Evolutionary conservation across 2,113 vertebrate genomes (phyloP).

Genomic region (Dromaius novaehollandiae): DNA sequence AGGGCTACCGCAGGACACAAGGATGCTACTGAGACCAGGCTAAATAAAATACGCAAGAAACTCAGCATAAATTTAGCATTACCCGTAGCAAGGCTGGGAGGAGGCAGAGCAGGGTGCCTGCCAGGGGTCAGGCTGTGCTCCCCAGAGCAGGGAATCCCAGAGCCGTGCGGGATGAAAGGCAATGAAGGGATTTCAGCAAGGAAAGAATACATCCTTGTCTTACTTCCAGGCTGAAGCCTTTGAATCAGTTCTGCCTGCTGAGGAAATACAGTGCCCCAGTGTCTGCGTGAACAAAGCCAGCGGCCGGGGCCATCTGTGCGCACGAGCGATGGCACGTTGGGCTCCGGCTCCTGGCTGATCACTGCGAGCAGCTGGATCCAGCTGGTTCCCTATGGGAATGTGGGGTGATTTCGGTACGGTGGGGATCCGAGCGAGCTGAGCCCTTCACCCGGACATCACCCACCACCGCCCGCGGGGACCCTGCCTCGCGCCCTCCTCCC

Average conservation of each 20-base stretch:
- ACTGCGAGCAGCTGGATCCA: accelerated
- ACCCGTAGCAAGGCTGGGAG: not conserved
- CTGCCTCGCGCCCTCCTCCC: not conserved
- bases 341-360: not conserved
- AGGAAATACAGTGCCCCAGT: slow-evolving; percentile 3
- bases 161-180: not conserved
- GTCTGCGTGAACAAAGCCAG: slow-evolving; percentile 18
- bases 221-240: slow-evolving; percentile 27
- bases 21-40: not conserved
- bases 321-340: not conserved
- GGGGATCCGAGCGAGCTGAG: not conserved
- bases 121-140: not conserved
- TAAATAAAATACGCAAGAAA: not conserved
- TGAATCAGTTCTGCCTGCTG: slow-evolving; percentile 25
- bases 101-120: not conserved
- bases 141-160: not conserved
- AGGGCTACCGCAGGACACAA: not conserved
- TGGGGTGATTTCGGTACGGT: not conserved
- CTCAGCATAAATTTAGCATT: not conserved
- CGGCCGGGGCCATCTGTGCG: not conserved
- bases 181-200: not conserved
- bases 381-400: not conserved
- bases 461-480: not conserved
- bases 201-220: slow-evolving; percentile 45
- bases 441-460: not conserved